phyloP scores from a whole-genome alignment of 2,113 vertebrate species.

The Apus apus region DNA sequence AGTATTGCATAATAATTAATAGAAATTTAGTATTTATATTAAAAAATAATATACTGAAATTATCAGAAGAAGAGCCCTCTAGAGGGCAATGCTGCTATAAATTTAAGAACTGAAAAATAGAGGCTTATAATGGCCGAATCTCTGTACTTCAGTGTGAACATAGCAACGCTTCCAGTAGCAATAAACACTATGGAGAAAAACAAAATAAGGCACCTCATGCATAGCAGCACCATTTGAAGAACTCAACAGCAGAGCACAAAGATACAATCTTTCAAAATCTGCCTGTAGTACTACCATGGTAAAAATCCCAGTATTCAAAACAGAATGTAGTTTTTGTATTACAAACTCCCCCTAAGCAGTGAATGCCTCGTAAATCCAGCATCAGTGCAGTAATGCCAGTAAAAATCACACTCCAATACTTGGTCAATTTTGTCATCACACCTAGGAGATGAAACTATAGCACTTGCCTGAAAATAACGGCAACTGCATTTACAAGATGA shows the following conservation, averaged over 20 bases:
- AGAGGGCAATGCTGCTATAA: conserved; percentile 16
- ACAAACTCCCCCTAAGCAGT: accelerated
- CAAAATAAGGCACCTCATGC: background rate
- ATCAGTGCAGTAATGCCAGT: accelerated
- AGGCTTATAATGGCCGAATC: background rate
- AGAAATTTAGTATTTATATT: accelerated
- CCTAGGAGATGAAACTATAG: background rate
- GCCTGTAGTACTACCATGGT: accelerated
- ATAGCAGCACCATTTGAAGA: background rate
- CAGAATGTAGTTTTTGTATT: accelerated
- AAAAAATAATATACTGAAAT: accelerated
- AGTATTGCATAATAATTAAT: accelerated
- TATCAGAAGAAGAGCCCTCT: background rate
- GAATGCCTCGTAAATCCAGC: background rate
- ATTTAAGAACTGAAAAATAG: background rate
- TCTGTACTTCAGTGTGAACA: background rate
- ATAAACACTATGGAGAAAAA: background rate
- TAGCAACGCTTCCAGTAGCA: background rate
- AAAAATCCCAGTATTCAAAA: background rate
- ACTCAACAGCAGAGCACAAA: background rate
- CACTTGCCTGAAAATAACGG: background rate
- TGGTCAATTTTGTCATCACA: background rate
- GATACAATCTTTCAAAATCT: accelerated
- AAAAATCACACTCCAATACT: background rate
- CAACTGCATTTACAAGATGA: background rate